phyloP scores from a whole-genome alignment of 2,888 invertebrate genomes.

The Oeneis ivallda region DNA sequence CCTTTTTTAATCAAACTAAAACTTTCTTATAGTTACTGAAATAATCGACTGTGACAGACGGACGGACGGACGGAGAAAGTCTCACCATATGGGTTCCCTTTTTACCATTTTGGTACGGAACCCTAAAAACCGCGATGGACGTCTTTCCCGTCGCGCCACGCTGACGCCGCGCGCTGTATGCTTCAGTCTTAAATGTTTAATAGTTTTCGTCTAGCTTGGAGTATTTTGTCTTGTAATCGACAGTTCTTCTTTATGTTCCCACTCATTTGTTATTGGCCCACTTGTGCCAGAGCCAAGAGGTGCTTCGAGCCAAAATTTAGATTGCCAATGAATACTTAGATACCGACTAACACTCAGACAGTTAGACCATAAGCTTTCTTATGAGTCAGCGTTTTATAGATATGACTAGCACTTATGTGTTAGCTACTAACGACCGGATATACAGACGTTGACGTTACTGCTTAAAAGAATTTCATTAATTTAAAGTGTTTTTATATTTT shows the following conservation, averaged over 20 bases:
- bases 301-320: constrained; percentile 50
- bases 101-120: too few relatives aligned
- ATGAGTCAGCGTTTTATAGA: constrained; percentile 25
- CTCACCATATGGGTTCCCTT: too few relatives aligned
- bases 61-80: too few relatives aligned
- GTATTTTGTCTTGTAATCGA: constrained; percentile 56
- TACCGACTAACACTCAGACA: constrained; percentile 22
- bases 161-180: not conserved
- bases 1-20: too few relatives aligned
- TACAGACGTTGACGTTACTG: too few relatives aligned
- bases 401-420: not conserved
- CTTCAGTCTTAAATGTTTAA: not conserved
- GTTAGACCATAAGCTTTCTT: constrained; percentile 23
- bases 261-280: constrained; percentile 64
- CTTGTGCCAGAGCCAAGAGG: constrained; percentile 65
- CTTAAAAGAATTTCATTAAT: too few relatives aligned
- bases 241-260: constrained; percentile 54
- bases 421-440: not conserved
- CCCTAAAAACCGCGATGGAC: too few relatives aligned
- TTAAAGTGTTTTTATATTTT: too few relatives aligned
- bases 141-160: too few relatives aligned
- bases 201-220: constrained; percentile 20
- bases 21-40: too few relatives aligned
- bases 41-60: too few relatives aligned
- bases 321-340: constrained; percentile 45